A percentile compares a stretch with the other conserved stretches of the same genome.
phyloP scores from a whole-genome alignment of 2,797 vertebrate species.

The Microctenopoma lineatum region DNA sequence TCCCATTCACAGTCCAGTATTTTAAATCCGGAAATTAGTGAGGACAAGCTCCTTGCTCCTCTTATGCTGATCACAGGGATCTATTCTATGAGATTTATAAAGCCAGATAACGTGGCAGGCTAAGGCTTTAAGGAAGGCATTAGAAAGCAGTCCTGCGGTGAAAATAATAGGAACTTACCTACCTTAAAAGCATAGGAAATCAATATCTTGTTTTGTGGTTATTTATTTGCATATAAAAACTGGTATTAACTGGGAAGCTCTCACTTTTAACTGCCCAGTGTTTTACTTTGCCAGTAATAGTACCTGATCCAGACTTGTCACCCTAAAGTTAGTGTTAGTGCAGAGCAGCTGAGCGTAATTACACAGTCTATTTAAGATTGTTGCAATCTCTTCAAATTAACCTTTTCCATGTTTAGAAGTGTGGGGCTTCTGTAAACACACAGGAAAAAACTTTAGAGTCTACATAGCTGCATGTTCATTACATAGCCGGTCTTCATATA shows the following conservation, averaged over 20 bases:
- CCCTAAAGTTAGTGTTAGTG: slow-evolving; percentile 13
- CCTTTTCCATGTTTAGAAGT: slow-evolving; percentile 38
- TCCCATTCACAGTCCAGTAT: slow-evolving; percentile 14
- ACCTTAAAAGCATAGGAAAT: neutral
- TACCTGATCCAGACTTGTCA: slow-evolving; percentile 2
- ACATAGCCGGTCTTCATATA: slow-evolving; percentile 12
- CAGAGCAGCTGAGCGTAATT: slow-evolving; percentile 42
- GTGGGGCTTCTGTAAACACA: slow-evolving; percentile 41
- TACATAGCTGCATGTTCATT: slow-evolving; percentile 24
- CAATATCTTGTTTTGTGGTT: neutral
- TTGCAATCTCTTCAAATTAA: slow-evolving; percentile 44
- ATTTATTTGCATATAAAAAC: neutral
- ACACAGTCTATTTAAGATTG: slow-evolving; percentile 33
- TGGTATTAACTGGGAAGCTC: neutral
- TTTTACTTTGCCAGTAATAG: neutral
- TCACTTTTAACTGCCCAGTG: neutral
- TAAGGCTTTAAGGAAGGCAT: neutral
- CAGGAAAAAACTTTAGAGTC: slow-evolving; percentile 16
- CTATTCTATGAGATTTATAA: neutral
- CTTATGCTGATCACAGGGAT: neutral
- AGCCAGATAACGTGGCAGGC: neutral
- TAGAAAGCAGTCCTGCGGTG: neutral
- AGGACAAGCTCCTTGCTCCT: neutral
- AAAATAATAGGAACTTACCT: neutral
- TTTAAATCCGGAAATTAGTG: slow-evolving; percentile 22